Percentiles rank a stretch among this genome's conserved stretches.
Conservation (phyloP, 2,797 vertebrate species). For the Orestias chungarensis region DNA sequence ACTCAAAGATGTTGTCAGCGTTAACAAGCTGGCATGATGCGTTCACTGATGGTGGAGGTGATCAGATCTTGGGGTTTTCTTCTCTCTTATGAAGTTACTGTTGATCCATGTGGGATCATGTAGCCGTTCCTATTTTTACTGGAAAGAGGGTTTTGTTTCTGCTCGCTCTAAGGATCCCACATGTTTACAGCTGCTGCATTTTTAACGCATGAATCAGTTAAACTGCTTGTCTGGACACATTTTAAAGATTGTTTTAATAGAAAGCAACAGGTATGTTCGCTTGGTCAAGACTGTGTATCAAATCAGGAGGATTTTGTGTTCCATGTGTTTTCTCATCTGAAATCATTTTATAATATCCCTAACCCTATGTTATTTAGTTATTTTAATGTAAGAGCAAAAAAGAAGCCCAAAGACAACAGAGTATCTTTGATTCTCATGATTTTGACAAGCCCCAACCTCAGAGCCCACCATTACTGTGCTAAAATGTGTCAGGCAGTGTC, state of each 20-base stretch:
- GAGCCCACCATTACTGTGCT: not conserved
- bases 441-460: not conserved
- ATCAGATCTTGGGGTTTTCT: not conserved
- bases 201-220: conserved; percentile 12
- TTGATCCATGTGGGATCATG: conserved; percentile 3
- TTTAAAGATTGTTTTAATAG: conserved; percentile 15
- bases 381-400: not conserved
- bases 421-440: not conserved
- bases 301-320: not conserved
- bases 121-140: not conserved
- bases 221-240: conserved; percentile 17
- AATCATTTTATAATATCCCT: not conserved
- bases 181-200: conserved; percentile 19
- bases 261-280: not conserved
- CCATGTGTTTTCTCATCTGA: not conserved
- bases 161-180: not conserved
- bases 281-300: not conserved
- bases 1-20: not conserved
- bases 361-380: not conserved
- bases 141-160: conserved; percentile 3
- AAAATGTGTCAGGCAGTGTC: not conserved
- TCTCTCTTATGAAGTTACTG: not conserved
- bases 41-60: not conserved
- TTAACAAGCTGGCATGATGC: not conserved
- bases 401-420: not conserved